phyloP scores from a whole-genome alignment of 2,888 invertebrate species.

The Cyclophora albipunctata region DNA sequence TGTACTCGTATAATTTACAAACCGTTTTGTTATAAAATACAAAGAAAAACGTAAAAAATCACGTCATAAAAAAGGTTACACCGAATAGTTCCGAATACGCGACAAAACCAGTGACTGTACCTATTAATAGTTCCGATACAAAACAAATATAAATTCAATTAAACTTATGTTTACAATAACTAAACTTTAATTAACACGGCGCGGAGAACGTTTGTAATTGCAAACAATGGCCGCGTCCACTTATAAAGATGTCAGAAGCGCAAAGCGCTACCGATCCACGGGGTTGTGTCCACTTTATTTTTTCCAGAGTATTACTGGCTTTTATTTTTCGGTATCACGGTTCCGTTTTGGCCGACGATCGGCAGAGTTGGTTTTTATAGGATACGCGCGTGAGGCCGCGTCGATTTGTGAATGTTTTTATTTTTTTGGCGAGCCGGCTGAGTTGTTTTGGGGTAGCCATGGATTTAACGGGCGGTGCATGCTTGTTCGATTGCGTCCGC shows the following conservation, averaged over 20 bases:
- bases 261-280: slow-evolving; percentile 32
- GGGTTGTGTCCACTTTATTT: slow-evolving; percentile 56
- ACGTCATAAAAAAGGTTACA: no score
- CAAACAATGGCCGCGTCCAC: slow-evolving; percentile 29
- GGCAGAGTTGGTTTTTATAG: slow-evolving; percentile 67
- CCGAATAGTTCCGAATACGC: no score
- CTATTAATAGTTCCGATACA: no score
- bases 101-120: no score
- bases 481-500: slow-evolving; percentile 67
- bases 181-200: slow-evolving; percentile 1
- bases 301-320: slow-evolving; percentile 62
- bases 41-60: no score
- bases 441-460: slow-evolving; percentile 70
- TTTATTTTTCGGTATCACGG: slow-evolving; percentile 75
- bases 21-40: no score
- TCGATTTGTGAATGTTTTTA: slow-evolving; percentile 70
- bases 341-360: slow-evolving; percentile 71
- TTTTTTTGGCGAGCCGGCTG: slow-evolving; percentile 53
- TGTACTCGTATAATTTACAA: no score
- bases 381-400: slow-evolving; percentile 53
- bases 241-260: slow-evolving; percentile 56
- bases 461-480: slow-evolving; percentile 59
- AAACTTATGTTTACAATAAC: no score
- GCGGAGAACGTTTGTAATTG: slow-evolving; percentile 14
- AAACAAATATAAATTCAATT: no score